These are phyloP conservation scores for Penaeus monodon DNA, from an alignment of 2,888 invertebrate genomes.

Conservation along the genomic window DNA sequence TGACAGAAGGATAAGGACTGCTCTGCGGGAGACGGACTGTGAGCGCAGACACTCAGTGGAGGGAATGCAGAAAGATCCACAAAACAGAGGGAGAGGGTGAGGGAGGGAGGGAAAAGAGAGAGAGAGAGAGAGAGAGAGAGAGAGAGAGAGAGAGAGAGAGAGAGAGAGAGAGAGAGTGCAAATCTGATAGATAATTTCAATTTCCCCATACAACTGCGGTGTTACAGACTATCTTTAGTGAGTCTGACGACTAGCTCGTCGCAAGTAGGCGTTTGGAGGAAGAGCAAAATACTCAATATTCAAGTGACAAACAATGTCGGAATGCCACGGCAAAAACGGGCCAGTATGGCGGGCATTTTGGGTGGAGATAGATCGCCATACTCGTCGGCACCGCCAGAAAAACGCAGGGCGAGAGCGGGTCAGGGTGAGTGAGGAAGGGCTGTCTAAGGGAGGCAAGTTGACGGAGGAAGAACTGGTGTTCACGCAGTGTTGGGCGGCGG, in stretches of 20 bases:
- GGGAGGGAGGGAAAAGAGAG: background rate
- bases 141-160: background rate
- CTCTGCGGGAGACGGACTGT: too few species aligned
- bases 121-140: constrained; percentile 10
- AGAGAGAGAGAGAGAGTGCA: constrained; percentile 15
- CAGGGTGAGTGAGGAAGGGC: too few species aligned
- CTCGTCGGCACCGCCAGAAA: too few species aligned
- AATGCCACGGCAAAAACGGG: too few species aligned
- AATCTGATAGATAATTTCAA: background rate
- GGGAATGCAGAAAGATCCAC: background rate
- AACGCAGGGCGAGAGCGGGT: too few species aligned
- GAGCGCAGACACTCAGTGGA: background rate
- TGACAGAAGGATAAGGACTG: too few species aligned
- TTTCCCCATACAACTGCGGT: too few species aligned
- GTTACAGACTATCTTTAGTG: too few species aligned
- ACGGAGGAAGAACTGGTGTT: too few species aligned
- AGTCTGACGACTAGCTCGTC: too few species aligned
- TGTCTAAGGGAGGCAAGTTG: too few species aligned
- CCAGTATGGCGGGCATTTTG: background rate
- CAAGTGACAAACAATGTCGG: background rate
- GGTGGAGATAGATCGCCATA: background rate
- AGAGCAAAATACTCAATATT: background rate
- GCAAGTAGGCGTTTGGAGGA: background rate
- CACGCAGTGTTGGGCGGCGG: too few species aligned
- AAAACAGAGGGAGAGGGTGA: background rate